phyloP scores from a whole-genome alignment of 2,797 vertebrate species.

The Chelon auratus region DNA sequence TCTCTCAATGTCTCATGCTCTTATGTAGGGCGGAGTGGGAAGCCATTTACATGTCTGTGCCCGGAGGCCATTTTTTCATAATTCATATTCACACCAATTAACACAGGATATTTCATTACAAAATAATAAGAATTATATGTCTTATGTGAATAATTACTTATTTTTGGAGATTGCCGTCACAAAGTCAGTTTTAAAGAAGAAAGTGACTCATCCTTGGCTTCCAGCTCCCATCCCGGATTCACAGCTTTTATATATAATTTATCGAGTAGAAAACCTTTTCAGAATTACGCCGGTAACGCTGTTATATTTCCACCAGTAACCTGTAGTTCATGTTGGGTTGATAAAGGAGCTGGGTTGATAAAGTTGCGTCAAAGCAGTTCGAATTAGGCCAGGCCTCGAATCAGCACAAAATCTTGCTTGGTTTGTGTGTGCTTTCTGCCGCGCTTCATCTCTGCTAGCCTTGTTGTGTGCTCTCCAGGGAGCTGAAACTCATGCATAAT shows the following conservation, averaged over 20 bases:
- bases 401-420: conserved; percentile 64
- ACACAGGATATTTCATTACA: conserved; percentile 13
- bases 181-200: background rate
- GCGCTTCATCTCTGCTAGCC: conserved; percentile 73
- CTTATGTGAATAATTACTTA: background rate
- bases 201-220: background rate
- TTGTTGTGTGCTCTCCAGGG: conserved; percentile 81
- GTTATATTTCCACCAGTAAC: conserved; percentile 5
- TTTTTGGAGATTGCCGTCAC: background rate
- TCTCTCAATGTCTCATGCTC: background rate
- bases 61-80: background rate
- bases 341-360: conserved; percentile 27
- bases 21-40: background rate
- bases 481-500: conserved; percentile 87
- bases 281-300: background rate
- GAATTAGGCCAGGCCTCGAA: conserved; percentile 77
- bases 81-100: conserved; percentile 24
- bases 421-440: conserved; percentile 62
- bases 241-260: background rate
- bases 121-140: conserved; percentile 13
- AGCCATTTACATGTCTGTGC: background rate
- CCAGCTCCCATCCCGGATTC: background rate
- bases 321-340: conserved; percentile 3
- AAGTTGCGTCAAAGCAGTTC: conserved; percentile 50
- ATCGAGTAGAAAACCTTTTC: background rate